Evolutionary conservation across 2,113 vertebrate genomes (phyloP).

Genomic region (Heterochromis multidens): DNA sequence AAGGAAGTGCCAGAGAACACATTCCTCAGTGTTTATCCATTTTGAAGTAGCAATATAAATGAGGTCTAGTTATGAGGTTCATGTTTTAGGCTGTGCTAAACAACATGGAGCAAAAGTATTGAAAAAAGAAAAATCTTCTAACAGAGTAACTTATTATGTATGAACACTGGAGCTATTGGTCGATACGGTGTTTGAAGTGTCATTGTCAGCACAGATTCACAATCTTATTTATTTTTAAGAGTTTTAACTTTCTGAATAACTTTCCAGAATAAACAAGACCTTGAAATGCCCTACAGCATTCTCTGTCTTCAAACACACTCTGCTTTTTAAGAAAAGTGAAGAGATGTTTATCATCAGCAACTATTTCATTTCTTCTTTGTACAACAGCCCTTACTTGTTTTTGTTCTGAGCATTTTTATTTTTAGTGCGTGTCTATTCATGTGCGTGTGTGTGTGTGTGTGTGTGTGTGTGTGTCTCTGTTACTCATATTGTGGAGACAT

Average conservation of each 20-base stretch:
- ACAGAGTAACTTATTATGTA: background rate
- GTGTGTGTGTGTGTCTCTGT: too few relatives aligned
- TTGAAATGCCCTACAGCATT: conserved; percentile 17
- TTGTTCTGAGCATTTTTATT: too few relatives aligned
- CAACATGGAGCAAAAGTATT: background rate
- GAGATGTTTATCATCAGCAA: background rate
- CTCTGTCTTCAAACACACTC: background rate
- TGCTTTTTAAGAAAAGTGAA: background rate
- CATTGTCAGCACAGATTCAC: background rate
- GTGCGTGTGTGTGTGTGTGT: too few relatives aligned
- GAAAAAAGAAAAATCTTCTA: background rate
- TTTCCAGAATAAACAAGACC: background rate
- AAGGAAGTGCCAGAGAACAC: background rate
- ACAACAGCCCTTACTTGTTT: background rate
- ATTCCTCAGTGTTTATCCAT: background rate
- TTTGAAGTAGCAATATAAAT: background rate
- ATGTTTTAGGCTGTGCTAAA: background rate
- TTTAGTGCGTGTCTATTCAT: background rate
- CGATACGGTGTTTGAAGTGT: background rate
- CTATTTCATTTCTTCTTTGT: background rate
- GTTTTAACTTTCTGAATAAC: conserved; percentile 11
- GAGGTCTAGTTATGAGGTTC: background rate
- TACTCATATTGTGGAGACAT: too few relatives aligned
- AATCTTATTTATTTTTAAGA: background rate
- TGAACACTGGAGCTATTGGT: background rate